Evolutionary conservation across 2,888 invertebrate genomes (phyloP), one percentile per base, ranked within the genome.

Genomic region (Bimastos eiseni): DNA sequence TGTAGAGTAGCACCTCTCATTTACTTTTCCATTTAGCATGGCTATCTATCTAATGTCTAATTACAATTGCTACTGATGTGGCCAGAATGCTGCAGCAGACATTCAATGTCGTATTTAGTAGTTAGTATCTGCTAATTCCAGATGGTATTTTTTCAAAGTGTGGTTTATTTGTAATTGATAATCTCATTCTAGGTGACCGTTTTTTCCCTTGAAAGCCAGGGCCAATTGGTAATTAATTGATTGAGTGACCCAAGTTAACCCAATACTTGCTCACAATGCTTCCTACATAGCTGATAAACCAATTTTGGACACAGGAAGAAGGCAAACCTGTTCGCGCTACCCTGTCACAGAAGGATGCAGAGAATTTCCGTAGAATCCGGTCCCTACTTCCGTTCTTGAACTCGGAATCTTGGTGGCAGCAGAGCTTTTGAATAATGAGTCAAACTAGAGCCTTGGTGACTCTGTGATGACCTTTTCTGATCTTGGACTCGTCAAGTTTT

Each of bases 271-370:
- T 15, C 3, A 55, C 70, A 70, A 24, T 2, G 24, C 70, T n/a
- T 70, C 70, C 70, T 70, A n/a, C n/a, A n/a, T 70, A n/a, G 70
- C 70, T n/a, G 70, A 70, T 70, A 70, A 70, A n/a, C 70, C 70
- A 70, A 70, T 70, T 70, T 70, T n/a, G 13, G 70, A 70, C 70
- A 70, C 5, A 70, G 30, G 13, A 70, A 55, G 13, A 70, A 55
- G 70, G 70, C 1, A n/a, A 70, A 70, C 70, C 70, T 30, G n/a
- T 70, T 30, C 0, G n/a, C 5, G n/a, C 70, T 49, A 49, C 49
- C 24, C 49, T 49, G 49, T 24, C 70, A 70, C 8, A 5, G 70
- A n/a, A 70, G 13, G 70, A 70, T 70, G 70, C 70, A 8, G 70
- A 70, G 70, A 70, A 70, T 70, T 70, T 70, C 70, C n/a, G n/a